These are phyloP conservation scores for Linurgus olivaceus DNA, from an alignment of 2,797 vertebrate genomes.

Conservation along the genomic window DNA sequence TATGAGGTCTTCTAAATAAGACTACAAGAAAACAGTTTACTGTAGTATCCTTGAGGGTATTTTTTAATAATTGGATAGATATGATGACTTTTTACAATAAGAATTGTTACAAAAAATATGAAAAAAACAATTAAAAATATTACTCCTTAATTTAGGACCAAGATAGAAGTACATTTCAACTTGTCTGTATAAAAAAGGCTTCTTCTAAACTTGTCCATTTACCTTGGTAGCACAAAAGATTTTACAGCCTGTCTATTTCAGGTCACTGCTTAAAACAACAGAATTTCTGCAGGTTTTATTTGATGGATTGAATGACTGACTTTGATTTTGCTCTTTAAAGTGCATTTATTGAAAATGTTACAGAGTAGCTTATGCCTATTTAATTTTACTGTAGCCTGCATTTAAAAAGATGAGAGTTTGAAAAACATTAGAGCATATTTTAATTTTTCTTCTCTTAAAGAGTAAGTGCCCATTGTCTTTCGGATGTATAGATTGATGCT, in stretches of 20 bases:
- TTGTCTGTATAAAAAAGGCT: background rate
- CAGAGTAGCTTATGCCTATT: background rate
- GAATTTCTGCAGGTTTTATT: background rate
- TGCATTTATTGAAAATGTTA: background rate
- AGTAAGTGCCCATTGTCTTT: background rate
- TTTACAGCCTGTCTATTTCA: background rate
- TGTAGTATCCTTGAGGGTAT: background rate
- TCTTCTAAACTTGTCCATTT: background rate
- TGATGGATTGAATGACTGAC: background rate
- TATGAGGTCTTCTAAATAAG: background rate
- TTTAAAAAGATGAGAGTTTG: background rate
- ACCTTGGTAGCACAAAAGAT: background rate
- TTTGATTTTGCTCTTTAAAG: background rate
- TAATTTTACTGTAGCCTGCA: background rate
- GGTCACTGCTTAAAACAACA: background rate
- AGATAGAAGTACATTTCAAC: background rate
- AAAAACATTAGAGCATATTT: background rate
- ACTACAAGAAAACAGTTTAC: background rate
- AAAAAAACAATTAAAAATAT: background rate
- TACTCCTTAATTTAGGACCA: background rate
- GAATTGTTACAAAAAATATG: background rate
- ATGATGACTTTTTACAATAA: background rate
- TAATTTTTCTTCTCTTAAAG: background rate
- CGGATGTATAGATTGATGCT: background rate
- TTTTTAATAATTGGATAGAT: background rate